phyloP scores from a whole-genome alignment of 2,888 invertebrate genomes.

The Lasioglossum oenotherae region DNA sequence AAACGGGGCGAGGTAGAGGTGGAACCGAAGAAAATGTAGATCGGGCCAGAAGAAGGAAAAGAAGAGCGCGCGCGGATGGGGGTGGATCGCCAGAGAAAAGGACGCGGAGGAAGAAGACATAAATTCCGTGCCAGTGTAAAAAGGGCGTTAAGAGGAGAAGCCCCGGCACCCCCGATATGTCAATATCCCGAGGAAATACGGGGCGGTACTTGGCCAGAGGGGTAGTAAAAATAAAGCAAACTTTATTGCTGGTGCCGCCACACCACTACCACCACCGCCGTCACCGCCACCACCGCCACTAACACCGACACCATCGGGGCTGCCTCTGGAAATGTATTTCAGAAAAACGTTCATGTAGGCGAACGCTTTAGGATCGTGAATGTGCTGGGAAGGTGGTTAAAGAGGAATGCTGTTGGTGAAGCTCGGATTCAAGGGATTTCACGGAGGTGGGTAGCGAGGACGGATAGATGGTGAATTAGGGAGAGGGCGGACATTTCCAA shows the following conservation, averaged over 20 bases:
- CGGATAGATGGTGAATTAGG: conserved; percentile 9
- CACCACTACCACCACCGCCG: conserved; percentile 31
- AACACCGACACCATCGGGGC: conserved; percentile 30
- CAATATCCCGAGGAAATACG: conserved; percentile 77
- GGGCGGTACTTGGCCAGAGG: conserved; percentile 73
- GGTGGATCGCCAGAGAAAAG: conserved; percentile 37
- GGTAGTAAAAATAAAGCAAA: conserved; percentile 79
- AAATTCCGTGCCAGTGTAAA: conserved; percentile 77
- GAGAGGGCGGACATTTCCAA: conserved; percentile 63
- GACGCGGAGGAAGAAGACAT: conserved; percentile 71
- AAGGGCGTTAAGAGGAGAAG: conserved; percentile 76
- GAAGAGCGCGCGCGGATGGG: conserved; percentile 5
- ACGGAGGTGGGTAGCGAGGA: conserved; percentile 19
- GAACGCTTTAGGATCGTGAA: conserved; percentile 55
- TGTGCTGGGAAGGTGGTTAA: conserved; percentile 39
- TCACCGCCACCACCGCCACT: background rate
- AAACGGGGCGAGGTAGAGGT: background rate
- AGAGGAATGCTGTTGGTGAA: conserved; percentile 19
- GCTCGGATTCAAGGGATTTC: conserved; percentile 60
- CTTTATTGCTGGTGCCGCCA: conserved; percentile 74
- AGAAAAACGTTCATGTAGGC: conserved; percentile 57
- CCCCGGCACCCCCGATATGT: conserved; percentile 76
- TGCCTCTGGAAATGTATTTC: conserved; percentile 69
- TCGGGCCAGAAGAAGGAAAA: conserved; percentile 21
- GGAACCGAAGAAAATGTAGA: conserved; percentile 34